Conservation (phyloP, 2,113 vertebrate species). For the Trichomycterus rosablanca region DNA sequence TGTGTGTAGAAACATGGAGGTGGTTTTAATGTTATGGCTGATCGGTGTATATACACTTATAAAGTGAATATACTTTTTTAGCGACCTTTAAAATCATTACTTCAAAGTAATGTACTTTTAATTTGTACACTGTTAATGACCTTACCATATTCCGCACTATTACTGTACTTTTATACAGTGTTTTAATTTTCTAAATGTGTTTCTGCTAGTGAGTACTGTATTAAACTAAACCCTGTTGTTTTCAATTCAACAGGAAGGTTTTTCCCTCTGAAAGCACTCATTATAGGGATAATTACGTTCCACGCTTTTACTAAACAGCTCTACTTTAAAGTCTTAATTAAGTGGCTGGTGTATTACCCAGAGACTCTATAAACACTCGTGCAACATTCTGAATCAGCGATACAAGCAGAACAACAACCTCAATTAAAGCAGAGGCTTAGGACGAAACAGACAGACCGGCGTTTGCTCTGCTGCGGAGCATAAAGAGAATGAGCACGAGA, state of each 20-base stretch:
- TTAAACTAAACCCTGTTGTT: neutral
- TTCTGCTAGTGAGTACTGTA: too few species aligned
- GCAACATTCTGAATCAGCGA: slow-evolving; percentile 24
- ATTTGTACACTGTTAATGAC: too few species aligned
- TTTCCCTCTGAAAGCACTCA: slow-evolving; percentile 25
- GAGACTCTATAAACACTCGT: slow-evolving; percentile 33
- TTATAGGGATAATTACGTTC: slow-evolving; percentile 39
- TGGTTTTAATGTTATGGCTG: too few species aligned
- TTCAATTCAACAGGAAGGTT: neutral
- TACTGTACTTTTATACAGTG: too few species aligned
- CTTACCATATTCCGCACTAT: too few species aligned
- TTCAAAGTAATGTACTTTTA: too few species aligned
- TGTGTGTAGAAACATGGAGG: too few species aligned
- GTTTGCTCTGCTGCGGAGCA: slow-evolving; percentile 6
- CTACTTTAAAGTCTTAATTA: slow-evolving; percentile 37
- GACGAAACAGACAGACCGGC: slow-evolving; percentile 1
- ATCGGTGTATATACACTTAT: too few species aligned
- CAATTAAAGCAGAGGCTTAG: slow-evolving; percentile 16
- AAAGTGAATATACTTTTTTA: too few species aligned
- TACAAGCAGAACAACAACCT: slow-evolving; percentile 27
- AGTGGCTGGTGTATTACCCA: slow-evolving; percentile 32
- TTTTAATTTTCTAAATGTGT: too few species aligned
- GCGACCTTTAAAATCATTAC: too few species aligned
- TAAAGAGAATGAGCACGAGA: slow-evolving; percentile 7
- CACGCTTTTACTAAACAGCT: slow-evolving; percentile 39